Percentiles rank a stretch among this genome's conserved stretches.
These are phyloP conservation scores for Perithous albicinctus DNA, from an alignment of 2,888 invertebrate species.

Conservation along the genomic window DNA sequence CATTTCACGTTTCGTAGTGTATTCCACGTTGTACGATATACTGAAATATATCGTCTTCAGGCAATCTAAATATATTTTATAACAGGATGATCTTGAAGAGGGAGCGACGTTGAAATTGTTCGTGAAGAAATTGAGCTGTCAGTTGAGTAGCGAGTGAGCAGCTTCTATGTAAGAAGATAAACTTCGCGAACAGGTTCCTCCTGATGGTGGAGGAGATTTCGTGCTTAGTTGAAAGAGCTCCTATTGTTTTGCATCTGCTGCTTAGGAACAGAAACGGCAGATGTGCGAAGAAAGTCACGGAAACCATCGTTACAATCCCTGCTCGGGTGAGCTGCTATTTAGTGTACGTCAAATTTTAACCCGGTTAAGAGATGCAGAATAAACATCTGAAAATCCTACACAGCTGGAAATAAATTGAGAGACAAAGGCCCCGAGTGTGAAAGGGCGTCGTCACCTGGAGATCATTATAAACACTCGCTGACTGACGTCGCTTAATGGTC, in stretches of 20 bases:
- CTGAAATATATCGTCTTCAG: neutral
- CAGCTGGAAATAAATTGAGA: neutral
- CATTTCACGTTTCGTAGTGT: neutral
- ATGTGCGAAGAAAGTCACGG: slow-evolving; percentile 1
- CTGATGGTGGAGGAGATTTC: neutral
- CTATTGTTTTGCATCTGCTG: neutral
- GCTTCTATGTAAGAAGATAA: slow-evolving; percentile 3
- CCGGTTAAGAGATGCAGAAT: neutral
- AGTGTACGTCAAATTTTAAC: neutral
- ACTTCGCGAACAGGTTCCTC: neutral
- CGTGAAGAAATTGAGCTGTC: slow-evolving; percentile 12
- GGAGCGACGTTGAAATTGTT: neutral
- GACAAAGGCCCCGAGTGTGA: neutral
- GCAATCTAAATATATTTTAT: neutral
- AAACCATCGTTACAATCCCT: neutral
- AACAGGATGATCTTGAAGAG: neutral
- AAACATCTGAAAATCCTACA: neutral
- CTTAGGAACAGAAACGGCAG: neutral
- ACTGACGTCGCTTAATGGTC: too few relatives aligned
- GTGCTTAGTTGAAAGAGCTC: slow-evolving; percentile 1
- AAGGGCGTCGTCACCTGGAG: neutral
- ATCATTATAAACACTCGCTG: too few relatives aligned
- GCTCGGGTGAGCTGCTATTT: neutral
- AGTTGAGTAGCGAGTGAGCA: neutral
- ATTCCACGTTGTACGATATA: neutral